phyloP scores from a whole-genome alignment of 2,797 vertebrate species.

The Enteromius afrohamiltoni region DNA sequence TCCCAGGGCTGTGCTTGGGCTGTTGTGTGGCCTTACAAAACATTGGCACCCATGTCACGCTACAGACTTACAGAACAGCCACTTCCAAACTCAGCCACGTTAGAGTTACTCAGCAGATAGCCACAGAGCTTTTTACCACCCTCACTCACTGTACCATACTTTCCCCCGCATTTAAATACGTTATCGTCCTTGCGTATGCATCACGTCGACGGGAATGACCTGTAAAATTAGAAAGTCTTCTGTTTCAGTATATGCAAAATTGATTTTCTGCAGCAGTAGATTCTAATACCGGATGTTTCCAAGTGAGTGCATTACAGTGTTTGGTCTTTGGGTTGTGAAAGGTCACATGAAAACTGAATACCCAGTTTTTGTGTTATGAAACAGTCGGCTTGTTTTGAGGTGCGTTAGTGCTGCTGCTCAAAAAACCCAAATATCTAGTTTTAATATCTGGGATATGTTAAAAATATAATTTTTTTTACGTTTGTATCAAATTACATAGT shows the following conservation, averaged over 20 bases:
- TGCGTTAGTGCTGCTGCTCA: background rate
- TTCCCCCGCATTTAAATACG: conserved; percentile 11
- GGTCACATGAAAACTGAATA: conserved; percentile 13
- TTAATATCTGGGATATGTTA: background rate
- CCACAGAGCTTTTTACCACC: conserved; percentile 9
- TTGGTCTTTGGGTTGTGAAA: background rate
- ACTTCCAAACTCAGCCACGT: conserved; percentile 39
- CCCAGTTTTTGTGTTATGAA: background rate
- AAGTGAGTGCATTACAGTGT: background rate
- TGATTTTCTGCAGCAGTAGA: background rate
- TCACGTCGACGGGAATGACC: conserved; percentile 11
- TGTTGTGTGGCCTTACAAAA: conserved; percentile 50
- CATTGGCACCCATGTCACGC: conserved; percentile 37
- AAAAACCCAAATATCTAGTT: background rate
- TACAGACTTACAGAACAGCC: conserved; percentile 65
- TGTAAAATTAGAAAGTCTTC: conserved; percentile 26
- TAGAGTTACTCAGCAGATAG: conserved; percentile 71
- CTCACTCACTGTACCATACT: background rate
- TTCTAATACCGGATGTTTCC: background rate
- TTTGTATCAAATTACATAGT: background rate
- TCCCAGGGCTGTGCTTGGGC: conserved; percentile 63
- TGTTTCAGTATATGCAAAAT: conserved; percentile 10
- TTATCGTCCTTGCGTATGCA: conserved; percentile 27
- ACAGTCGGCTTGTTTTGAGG: background rate
- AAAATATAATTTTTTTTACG: conserved; percentile 10